Evolutionary conservation across 2,113 vertebrate genomes (phyloP).

Genomic region (Ivindomyrus marchei): DNA sequence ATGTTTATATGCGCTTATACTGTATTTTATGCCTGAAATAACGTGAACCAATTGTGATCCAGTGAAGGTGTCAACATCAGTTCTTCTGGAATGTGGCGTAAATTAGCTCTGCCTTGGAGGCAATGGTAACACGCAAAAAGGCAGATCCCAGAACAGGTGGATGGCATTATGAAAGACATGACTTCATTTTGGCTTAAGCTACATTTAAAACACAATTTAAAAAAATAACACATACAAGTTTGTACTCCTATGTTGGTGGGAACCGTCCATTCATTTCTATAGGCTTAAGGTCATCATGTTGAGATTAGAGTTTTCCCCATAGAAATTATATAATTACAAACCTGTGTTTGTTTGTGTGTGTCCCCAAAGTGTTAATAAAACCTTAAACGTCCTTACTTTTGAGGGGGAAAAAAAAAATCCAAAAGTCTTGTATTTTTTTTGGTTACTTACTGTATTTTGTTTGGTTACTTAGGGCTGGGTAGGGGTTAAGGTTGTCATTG

Average conservation of each 20-base stretch:
- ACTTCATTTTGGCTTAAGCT: slow-evolving; percentile 39
- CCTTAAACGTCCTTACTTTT: too few relatives aligned
- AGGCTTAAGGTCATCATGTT: too few relatives aligned
- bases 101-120: slow-evolving; percentile 46
- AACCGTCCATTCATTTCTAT: not conserved
- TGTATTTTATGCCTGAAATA: slow-evolving; percentile 35
- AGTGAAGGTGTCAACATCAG: slow-evolving; percentile 39
- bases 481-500: too few relatives aligned
- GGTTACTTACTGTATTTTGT: too few relatives aligned
- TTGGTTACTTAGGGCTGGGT: too few relatives aligned
- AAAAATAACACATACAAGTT: not conserved
- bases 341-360: too few relatives aligned
- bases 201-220: slow-evolving; percentile 29
- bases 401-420: not conserved
- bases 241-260: not conserved
- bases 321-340: too few relatives aligned
- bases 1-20: slow-evolving; percentile 30
- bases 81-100: slow-evolving; percentile 43
- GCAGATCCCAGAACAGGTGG: slow-evolving; percentile 43
- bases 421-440: too few relatives aligned
- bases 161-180: slow-evolving; percentile 46
- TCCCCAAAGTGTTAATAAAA: too few relatives aligned
- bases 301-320: too few relatives aligned
- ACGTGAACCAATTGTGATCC: slow-evolving; percentile 31
- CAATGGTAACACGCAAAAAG: slow-evolving; percentile 31